Percentiles rank a stretch among this genome's conserved stretches.
Evolutionary conservation across 2,888 invertebrate species (phyloP).

Genomic region (Eupithecia subumbrata): DNA sequence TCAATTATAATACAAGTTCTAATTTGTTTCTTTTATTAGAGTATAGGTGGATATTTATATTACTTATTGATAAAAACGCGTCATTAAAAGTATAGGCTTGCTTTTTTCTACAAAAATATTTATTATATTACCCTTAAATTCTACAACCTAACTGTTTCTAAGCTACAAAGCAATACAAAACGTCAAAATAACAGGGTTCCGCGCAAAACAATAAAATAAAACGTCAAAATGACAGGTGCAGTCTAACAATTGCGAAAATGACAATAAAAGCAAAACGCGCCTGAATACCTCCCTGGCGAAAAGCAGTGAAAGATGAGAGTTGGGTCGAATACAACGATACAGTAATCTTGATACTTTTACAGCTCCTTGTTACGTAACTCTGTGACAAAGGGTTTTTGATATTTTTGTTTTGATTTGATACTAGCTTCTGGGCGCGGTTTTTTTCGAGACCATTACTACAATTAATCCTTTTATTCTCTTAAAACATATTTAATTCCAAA

Average conservation of each 20-base stretch:
- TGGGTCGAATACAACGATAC: conserved; percentile 63
- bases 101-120: not conserved
- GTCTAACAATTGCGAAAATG: conserved; percentile 37
- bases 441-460: not conserved
- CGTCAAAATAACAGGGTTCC: conserved; percentile 31
- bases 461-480: not conserved
- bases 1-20: no score
- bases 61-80: not conserved
- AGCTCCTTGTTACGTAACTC: conserved; percentile 50
- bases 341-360: conserved; percentile 65
- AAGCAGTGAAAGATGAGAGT: conserved; percentile 82
- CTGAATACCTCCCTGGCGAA: conserved; percentile 67
- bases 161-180: conserved; percentile 14
- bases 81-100: not conserved
- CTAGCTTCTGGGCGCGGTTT: not conserved
- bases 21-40: no score
- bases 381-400: conserved; percentile 34
- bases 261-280: conserved; percentile 29
- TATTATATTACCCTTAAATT: not conserved
- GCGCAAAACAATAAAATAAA: conserved; percentile 16
- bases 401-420: conserved; percentile 7
- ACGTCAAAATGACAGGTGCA: conserved; percentile 37
- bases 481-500: not conserved
- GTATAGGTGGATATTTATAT: no score
- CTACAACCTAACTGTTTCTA: not conserved